These are phyloP conservation scores for Pseudochirops cupreus DNA, from an alignment of 2,797 vertebrate genomes.

Conservation along the genomic window DNA sequence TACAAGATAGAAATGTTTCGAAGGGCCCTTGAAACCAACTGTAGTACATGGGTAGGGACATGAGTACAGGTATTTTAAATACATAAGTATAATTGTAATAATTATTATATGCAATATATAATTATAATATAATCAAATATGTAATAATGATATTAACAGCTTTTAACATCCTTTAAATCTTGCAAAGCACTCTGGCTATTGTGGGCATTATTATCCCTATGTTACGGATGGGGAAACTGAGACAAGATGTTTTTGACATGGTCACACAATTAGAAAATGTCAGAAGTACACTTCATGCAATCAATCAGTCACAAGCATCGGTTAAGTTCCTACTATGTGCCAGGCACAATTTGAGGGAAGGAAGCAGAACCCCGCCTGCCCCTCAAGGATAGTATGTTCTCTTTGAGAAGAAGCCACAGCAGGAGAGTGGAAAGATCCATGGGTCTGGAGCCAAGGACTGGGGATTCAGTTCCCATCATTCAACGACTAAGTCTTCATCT, in stretches of 20 bases:
- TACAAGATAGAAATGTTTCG: not conserved
- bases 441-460: not conserved
- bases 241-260: not conserved
- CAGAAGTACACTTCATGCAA: not conserved
- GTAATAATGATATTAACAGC: not conserved
- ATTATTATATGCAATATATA: not conserved
- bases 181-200: not conserved
- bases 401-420: not conserved
- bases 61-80: not conserved
- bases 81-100: not conserved
- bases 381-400: not conserved
- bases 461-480: not conserved
- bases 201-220: not conserved
- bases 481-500: not conserved
- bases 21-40: not conserved
- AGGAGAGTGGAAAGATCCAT: not conserved
- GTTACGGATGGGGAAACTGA: not conserved
- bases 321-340: not conserved
- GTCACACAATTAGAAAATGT: not conserved
- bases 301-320: not conserved
- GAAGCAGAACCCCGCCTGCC: not conserved
- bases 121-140: not conserved
- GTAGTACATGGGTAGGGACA: not conserved
- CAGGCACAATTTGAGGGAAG: not conserved
- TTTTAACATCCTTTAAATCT: not conserved